A percentile compares a stretch with the other conserved stretches of the same genome.
These are phyloP conservation scores for Drosophila algonquin DNA, from an alignment of 2,888 invertebrate species.

Conservation along the genomic window DNA sequence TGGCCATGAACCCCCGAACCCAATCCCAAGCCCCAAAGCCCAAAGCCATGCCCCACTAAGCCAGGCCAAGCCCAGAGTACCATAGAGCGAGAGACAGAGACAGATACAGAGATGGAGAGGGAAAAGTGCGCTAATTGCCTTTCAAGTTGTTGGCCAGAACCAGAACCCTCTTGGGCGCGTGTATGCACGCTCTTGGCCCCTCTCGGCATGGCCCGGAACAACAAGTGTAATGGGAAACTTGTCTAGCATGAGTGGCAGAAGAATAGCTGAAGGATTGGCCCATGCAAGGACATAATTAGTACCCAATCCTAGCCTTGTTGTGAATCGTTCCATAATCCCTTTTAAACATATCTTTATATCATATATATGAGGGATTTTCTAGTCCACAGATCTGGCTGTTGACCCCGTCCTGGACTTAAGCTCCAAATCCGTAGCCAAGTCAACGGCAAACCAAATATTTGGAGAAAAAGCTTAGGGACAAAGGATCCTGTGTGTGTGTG, in stretches of 20 bases:
- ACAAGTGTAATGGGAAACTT: not conserved
- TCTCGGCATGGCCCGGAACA: not conserved
- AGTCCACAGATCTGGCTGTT: slow-evolving; percentile 9
- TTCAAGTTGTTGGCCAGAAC: slow-evolving; percentile 67
- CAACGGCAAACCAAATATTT: slow-evolving; percentile 33
- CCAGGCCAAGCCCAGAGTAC: not conserved
- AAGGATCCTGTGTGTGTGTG: slow-evolving; percentile 7
- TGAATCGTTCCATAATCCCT: not conserved
- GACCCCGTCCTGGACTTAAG: slow-evolving; percentile 21
- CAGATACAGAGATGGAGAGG: not conserved
- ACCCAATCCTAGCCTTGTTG: not conserved
- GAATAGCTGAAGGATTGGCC: not conserved
- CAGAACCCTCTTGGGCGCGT: slow-evolving; percentile 46
- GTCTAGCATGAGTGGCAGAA: not conserved
- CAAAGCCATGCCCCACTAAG: slow-evolving; percentile 14
- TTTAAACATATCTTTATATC: not conserved
- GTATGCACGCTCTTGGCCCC: not conserved
- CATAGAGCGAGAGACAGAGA: not conserved
- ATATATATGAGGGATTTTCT: not conserved
- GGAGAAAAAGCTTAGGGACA: not conserved
- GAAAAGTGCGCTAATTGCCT: slow-evolving; percentile 74
- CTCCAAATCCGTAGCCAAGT: slow-evolving; percentile 19
- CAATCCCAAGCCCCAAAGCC: not conserved
- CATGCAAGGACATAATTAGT: not conserved
- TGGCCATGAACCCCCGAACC: slow-evolving; percentile 59